Conservation (phyloP, 2,797 vertebrate species). For the Falco rusticolus region DNA sequence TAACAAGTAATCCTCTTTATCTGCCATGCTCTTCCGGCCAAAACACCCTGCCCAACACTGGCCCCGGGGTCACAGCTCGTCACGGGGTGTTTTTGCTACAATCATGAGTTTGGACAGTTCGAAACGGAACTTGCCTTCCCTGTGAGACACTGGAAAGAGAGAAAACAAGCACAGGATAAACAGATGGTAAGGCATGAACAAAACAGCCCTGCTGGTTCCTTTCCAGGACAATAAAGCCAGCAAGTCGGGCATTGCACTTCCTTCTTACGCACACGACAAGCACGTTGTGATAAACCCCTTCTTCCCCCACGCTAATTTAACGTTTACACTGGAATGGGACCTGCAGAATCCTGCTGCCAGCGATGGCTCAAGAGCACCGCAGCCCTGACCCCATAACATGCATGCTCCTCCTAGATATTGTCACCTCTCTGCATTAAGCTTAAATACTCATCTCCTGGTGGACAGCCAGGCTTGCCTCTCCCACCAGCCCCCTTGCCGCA, state of each 20-base stretch:
- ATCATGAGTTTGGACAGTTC: slow-evolving; percentile 90
- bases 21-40: background rate
- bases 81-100: slow-evolving; percentile 81
- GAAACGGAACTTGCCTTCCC: slow-evolving; percentile 88
- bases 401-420: background rate
- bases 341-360: background rate
- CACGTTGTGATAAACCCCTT: background rate
- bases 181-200: background rate
- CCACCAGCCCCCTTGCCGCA: background rate
- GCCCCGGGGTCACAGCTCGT: slow-evolving; percentile 83
- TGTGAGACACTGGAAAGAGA: slow-evolving; percentile 85
- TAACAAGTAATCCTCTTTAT: background rate
- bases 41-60: background rate
- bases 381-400: accelerated
- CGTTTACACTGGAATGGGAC: background rate
- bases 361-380: accelerated
- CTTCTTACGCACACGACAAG: background rate
- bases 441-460: accelerated
- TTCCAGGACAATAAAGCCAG: background rate
- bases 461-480: background rate
- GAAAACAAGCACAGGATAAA: slow-evolving; percentile 9
- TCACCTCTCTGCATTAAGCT: background rate
- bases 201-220: background rate
- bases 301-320: background rate
- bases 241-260: background rate